Base-by-base conservation (phyloP, 2,797 vertebrate species). In the Poecilia gillii region DNA sequence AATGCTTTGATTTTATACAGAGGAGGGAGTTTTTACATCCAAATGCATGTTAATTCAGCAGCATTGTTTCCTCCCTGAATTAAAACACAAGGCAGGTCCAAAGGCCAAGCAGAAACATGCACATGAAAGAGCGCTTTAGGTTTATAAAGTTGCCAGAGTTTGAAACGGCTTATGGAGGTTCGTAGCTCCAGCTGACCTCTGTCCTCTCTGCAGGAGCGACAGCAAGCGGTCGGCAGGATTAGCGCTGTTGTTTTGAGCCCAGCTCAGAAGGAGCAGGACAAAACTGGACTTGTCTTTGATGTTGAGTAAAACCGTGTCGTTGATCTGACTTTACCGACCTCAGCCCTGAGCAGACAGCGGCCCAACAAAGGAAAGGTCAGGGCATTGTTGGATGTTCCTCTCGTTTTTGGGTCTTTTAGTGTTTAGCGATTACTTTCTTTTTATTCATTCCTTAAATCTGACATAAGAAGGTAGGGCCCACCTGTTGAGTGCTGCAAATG, bases 241-340 rank as follows among this genome's bases (percentile, higher is more conserved):
- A 95, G 89, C 25, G 85, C 85, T 88, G 90, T 86, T 87, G 90
- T 90, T 90, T 90, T 88, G 83, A 76, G 33, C 82, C 77, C 76
- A 25, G 89, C 86, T 93, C 90, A 89, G 82, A 81, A 71, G 73
- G 87, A 89, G 78, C 80, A 75, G 82, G 87, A 87, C 80, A 53
- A 79, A 71, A 53, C 89, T 91, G 92, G 90, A 91, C 90, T 90
- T 91, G 90, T 81, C 92, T 96, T 95, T 96, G 93, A 95, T 92
- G 92, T 93, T 88, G 89, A 85, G 79, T 80, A 75, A 72, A 82
- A 81, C 25, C 25, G 12, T 43, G 68, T 43, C 78, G 80, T 86
- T 78, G 76, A 90, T 84, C 87, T 93, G 94, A 95, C 95, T 94
- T 93, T 94, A 46, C 93, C 89, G 92, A 91, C 91, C 92, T 68